phyloP scores from a whole-genome alignment of 2,888 invertebrate genomes.

The Cybosia mesomella region DNA sequence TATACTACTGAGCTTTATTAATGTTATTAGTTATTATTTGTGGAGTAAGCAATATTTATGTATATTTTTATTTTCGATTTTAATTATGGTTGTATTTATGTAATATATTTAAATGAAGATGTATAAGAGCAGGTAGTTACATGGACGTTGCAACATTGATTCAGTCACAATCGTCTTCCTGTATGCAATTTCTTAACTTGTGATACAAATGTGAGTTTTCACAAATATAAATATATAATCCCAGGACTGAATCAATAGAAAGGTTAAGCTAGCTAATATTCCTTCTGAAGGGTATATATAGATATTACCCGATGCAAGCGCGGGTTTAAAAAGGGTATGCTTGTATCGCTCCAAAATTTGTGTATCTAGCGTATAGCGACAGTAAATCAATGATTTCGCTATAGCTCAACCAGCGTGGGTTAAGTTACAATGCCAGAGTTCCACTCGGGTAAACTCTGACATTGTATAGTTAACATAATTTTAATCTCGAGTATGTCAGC shows the following conservation, averaged over 20 bases:
- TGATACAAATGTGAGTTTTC: not conserved
- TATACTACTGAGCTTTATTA: constrained; percentile 43
- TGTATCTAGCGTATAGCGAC: too few relatives aligned
- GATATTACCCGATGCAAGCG: not conserved
- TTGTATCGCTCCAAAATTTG: not conserved
- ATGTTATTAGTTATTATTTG: constrained; percentile 4
- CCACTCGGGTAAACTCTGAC: too few relatives aligned
- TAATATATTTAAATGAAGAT: not conserved
- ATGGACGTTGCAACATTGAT: not conserved
- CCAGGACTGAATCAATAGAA: not conserved
- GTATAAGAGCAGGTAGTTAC: not conserved
- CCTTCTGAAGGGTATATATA: too few relatives aligned
- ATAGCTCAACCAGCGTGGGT: too few relatives aligned
- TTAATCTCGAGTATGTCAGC: too few relatives aligned
- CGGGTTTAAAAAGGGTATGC: not conserved
- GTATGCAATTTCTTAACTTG: not conserved
- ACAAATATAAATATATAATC: not conserved
- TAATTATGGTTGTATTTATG: constrained; percentile 3
- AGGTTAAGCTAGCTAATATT: not conserved
- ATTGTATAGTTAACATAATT: too few relatives aligned
- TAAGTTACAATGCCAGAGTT: too few relatives aligned
- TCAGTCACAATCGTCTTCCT: not conserved
- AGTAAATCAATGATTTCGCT: too few relatives aligned
- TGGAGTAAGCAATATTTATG: not conserved
- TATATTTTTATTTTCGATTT: not conserved